Base-by-base conservation (phyloP, 2,888 invertebrate genomes). In the Nomada ruficornis region DNA sequence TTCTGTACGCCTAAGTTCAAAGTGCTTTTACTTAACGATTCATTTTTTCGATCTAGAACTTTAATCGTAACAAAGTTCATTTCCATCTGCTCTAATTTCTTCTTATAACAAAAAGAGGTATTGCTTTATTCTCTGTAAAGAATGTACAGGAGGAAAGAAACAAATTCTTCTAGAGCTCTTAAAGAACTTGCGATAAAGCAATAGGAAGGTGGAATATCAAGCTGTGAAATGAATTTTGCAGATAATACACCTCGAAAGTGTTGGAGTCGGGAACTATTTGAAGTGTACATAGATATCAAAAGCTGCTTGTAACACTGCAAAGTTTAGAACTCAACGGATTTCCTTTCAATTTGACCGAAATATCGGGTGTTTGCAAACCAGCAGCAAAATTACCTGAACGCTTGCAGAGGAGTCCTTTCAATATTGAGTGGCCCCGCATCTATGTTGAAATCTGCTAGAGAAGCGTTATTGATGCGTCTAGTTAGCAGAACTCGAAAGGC, bases 341-440 rank as follows among this genome's bases (percentile, higher is more conserved):
- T 71, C 20, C 60, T 71, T 71, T 71, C 59, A 71, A 71, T 71
- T 71, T 50, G 50, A 20, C 4, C 50, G 47, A 71, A 71, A 71
- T 71, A 60, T 52, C 60, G 29, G 36, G 18, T 60, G 70, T 71
- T 71, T 71, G 36, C 70, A 62, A 50, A 71, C 60, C 70, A 52
- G 60, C 50, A 62, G 47, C 50, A 52, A 50, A 71, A 60, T 71
- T 20, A 71, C 20, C 36, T 29, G 36, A 52, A 71, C 60, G 20
- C 50, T 71, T 11, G 36, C 50, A 23, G 60, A 11, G 36, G 60
- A 50, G 50, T 50, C 60, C 70, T 60, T 60, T 71, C 60, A 36
- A 71, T 71, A 71, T 73, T 47, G 72, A 73, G 55, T 29, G 55
- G 54, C 64, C 72, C 72, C 64, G 64, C 64, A 64, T 77, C 60